Conservation (phyloP, 92 coral and sea anemone species). For the Chrysogorgia sp. region DNA sequence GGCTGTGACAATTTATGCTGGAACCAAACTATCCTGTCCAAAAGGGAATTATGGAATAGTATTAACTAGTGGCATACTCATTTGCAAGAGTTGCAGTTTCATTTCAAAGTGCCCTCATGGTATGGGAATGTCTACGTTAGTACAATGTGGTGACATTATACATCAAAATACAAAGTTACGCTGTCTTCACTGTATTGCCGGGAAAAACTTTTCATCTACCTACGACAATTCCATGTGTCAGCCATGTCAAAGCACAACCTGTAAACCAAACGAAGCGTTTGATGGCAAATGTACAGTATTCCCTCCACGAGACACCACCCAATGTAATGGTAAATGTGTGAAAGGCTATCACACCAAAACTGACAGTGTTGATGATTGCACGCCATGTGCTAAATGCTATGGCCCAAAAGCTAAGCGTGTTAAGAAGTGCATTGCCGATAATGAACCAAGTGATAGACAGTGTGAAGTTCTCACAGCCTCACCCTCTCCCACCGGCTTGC, state of each 20-base stretch:
- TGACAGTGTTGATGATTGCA: not conserved
- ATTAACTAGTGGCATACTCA: not conserved
- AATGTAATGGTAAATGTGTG: not conserved
- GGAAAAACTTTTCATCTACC: not conserved
- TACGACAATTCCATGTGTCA: not conserved
- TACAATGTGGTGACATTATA: not conserved
- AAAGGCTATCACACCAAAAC: not conserved
- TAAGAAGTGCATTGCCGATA: not conserved
- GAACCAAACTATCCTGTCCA: not conserved
- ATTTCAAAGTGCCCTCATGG: not conserved
- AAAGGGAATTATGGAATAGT: not conserved
- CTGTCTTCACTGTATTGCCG: not conserved
- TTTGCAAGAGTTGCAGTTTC: not conserved
- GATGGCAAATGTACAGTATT: not conserved
- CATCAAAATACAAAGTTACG: not conserved
- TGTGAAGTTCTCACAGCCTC: too few relatives aligned
- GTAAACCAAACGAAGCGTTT: not conserved
- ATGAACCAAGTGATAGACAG: not conserved
- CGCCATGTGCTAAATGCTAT: not conserved
- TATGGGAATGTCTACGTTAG: not conserved
- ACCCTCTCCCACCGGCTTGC: too few relatives aligned
- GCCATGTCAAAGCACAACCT: not conserved
- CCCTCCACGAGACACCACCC: not conserved
- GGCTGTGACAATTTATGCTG: too few relatives aligned
- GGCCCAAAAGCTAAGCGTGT: not conserved